Conservation (phyloP, 2,113 vertebrate genomes). For the Benthochromis sp. region DNA sequence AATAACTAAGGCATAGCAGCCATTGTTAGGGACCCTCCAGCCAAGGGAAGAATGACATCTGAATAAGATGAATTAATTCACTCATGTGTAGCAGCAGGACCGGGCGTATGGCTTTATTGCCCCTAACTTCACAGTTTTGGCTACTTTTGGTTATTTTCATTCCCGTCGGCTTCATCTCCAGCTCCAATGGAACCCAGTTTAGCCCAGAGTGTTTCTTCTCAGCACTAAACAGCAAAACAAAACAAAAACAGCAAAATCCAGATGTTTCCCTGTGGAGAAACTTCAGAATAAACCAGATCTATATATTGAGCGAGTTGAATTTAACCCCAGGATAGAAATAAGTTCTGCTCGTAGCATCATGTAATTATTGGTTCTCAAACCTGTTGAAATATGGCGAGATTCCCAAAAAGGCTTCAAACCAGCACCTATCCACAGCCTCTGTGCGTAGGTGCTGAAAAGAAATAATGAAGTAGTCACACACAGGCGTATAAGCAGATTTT, state of each 20-base stretch:
- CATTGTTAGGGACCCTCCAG: not conserved
- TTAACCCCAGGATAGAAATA: not conserved
- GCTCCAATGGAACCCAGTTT: not conserved
- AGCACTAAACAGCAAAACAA: not conserved
- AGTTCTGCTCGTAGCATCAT: not conserved
- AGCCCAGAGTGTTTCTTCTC: not conserved
- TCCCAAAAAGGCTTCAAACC: not conserved
- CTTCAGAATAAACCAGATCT: not conserved
- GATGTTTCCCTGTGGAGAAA: not conserved
- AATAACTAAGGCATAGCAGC: not conserved
- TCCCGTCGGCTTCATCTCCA: not conserved
- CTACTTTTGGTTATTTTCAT: not conserved
- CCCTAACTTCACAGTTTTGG: not conserved
- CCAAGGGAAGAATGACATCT: not conserved
- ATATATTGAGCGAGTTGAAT: not conserved
- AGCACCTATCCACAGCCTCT: not conserved
- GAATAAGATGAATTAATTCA: not conserved
- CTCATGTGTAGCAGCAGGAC: not conserved
- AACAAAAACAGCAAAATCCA: not conserved
- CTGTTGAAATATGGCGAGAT: not conserved
- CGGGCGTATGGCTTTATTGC: not conserved
- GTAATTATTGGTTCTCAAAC: not conserved
- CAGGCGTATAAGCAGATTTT: not conserved
- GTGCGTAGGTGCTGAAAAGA: not conserved
- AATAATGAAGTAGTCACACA: not conserved